These are phyloP conservation scores for Panthera tigris DNA, from an alignment of 2,113 vertebrate genomes.

Conservation along the genomic window DNA sequence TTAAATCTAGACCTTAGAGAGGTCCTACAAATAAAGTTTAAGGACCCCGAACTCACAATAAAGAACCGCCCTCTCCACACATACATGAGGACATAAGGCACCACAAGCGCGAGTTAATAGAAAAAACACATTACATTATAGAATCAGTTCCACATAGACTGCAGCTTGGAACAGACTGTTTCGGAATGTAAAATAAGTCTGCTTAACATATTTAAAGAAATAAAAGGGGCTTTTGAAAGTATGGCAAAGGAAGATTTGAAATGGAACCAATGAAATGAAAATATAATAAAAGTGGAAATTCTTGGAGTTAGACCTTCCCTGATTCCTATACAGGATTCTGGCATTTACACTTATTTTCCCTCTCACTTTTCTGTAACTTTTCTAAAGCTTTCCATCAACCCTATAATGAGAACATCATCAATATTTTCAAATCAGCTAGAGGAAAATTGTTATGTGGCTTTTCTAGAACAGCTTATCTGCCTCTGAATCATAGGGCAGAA, in stretches of 20 bases:
- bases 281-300: constrained; percentile 9
- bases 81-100: background rate
- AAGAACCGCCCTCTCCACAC: background rate
- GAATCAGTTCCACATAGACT: background rate
- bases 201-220: constrained; percentile 43
- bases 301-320: constrained; percentile 11
- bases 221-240: constrained; percentile 36
- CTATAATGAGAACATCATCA: background rate
- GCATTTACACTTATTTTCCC: background rate
- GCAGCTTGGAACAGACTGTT: background rate
- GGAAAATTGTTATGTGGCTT: background rate
- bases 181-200: constrained; percentile 11
- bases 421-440: background rate
- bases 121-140: background rate
- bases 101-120: background rate
- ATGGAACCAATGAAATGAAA: constrained; percentile 32
- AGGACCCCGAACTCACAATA: background rate
- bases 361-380: background rate
- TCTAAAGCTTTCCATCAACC: background rate
- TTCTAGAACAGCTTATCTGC: background rate
- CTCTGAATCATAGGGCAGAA: background rate
- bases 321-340: background rate
- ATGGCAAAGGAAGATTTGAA: constrained; percentile 32
- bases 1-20: background rate
- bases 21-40: constrained; percentile 4